These are phyloP conservation scores for Lithophane ornitopus DNA, from an alignment of 2,888 invertebrate genomes.

Conservation along the genomic window DNA sequence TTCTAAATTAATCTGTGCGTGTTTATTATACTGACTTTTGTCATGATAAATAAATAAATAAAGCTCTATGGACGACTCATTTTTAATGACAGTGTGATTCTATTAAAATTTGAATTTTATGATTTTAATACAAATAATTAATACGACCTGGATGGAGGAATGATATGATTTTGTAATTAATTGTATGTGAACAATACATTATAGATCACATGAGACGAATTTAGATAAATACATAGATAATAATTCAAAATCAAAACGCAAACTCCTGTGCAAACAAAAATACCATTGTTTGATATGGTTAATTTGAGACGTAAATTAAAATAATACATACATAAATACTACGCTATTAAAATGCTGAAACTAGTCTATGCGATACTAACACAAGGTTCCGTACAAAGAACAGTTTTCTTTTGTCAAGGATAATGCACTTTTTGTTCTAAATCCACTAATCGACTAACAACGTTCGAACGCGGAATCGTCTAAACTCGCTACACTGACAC, in stretches of 20 bases:
- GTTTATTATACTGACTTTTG: conserved; percentile 79
- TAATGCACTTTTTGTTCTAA: conserved; percentile 68
- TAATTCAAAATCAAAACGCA: conserved; percentile 48
- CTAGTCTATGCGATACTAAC: conserved; percentile 81
- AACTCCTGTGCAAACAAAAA: conserved; percentile 67
- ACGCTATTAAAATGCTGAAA: conserved; percentile 85
- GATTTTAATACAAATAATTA: conserved; percentile 49
- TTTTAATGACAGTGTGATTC: conserved; percentile 59
- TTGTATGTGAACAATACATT: conserved; percentile 67
- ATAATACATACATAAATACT: conserved; percentile 76
- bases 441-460: conserved; percentile 64
- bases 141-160: conserved; percentile 83
- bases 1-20: conserved; percentile 80
- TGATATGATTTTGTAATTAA: conserved; percentile 81
- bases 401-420: conserved; percentile 64
- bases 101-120: conserved; percentile 55
- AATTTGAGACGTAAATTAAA: conserved; percentile 80
- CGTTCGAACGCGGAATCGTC: conserved; percentile 67
- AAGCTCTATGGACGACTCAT: conserved; percentile 78
- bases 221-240: conserved; percentile 30
- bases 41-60: conserved; percentile 75
- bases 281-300: conserved; percentile 80
- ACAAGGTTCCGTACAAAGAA: conserved; percentile 64
- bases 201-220: conserved; percentile 39
- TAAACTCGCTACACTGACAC: conserved; percentile 78